Base-by-base conservation (phyloP, 2,888 invertebrate species). In the Macaria liturata region DNA sequence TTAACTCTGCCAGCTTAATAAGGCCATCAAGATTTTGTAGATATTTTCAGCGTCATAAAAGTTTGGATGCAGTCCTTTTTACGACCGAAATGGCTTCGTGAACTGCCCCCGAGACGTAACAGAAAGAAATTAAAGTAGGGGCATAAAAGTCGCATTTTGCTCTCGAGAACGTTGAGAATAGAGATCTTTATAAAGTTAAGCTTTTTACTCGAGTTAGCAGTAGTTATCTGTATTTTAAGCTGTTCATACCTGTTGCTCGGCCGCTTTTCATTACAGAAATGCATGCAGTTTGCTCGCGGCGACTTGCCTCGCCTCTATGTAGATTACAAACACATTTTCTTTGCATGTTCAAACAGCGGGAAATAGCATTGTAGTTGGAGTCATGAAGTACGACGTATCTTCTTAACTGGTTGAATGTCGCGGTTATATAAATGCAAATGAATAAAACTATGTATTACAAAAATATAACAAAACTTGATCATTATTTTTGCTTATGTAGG, bases 241-340 rank as follows among this genome's bases (percentile, higher is more conserved):
- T 31, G 50, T 48, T 53, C 55, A 62, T 67, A 75, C 77, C 69
- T 76, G 77, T 77, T 77, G 76, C 74, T 65, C 46, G 39, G 58
- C 51, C 48, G 54, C 62, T 62, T 71, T 71, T 70, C 67, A 74
- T 70, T 71, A 69, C 57, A 61, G 51, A 65, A 69, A 70, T 69
- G 72, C 66, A 72, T 61, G 59, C 52, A 54, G 56, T 47, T 55
- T 49, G 54, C 53, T 57, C 44, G 61, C 62, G 55, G 54, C 59
- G 63, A 34, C 45, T 46, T 55, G 44, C 51, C 46, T 49, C 49
- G 46, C 49, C 57, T 61, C 43, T 57, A 45, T 54, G 53, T 44
- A 51, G 40, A 59, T 54, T 44, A 47, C 37, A 49, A 59, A 54
- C 50, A 48, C 42, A 46, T 53, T 57, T 53, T 52, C 44, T 55